These are phyloP conservation scores for Poeciliopsis infans DNA, from an alignment of 2,797 vertebrate species.

Conservation along the genomic window DNA sequence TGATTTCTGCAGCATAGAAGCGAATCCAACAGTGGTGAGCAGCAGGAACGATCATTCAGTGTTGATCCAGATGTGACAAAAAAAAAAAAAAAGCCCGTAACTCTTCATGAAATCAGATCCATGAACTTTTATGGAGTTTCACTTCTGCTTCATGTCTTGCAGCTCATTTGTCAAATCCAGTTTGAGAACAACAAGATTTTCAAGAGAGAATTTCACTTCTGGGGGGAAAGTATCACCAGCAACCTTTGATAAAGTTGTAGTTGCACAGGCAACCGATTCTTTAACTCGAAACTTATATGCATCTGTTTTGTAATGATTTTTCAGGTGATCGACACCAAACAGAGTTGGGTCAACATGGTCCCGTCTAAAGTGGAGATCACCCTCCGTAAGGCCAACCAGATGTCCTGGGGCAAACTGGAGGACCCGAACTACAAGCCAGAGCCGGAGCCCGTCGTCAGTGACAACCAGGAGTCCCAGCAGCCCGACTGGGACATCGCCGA, in stretches of 20 bases:
- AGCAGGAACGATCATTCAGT: background rate
- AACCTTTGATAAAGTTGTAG: background rate
- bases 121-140: background rate
- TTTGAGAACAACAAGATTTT: conserved; percentile 91
- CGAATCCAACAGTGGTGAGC: conserved; percentile 88
- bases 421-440: conserved; percentile 78
- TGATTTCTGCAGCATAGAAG: conserved; percentile 81
- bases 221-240: conserved; percentile 86
- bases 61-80: background rate
- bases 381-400: conserved; percentile 85
- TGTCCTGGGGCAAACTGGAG: conserved; percentile 91
- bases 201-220: conserved; percentile 87
- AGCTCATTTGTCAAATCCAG: conserved; percentile 85
- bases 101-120: background rate
- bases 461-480: background rate
- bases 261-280: background rate
- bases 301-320: background rate
- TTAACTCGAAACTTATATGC: background rate
- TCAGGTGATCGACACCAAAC: conserved; percentile 85
- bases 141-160: background rate
- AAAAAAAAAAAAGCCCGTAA: background rate
- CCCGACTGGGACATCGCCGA: conserved; percentile 77
- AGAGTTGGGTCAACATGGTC: conserved; percentile 87
- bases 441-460: conserved; percentile 44
- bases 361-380: conserved; percentile 92